Evolutionary conservation across 2,797 vertebrate genomes (phyloP).

Genomic region (Girardinus metallicus): DNA sequence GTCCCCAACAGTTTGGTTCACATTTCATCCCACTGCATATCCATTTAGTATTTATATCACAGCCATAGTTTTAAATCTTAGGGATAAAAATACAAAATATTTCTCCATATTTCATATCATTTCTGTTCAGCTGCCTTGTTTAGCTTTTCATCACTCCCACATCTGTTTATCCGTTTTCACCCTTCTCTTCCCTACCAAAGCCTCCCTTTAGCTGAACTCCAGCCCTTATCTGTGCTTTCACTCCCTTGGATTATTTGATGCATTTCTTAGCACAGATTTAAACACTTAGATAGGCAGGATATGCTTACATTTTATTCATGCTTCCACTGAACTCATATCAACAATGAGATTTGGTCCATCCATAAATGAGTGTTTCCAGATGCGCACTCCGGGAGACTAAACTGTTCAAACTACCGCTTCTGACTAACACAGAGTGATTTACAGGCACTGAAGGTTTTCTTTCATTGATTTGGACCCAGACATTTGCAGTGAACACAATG

Average conservation of each 20-base stretch:
- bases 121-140: slow-evolving; percentile 50
- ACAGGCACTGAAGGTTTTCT: slow-evolving; percentile 34
- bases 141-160: slow-evolving; percentile 54
- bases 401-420: slow-evolving; percentile 9
- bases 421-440: slow-evolving; percentile 2
- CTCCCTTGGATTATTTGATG: slow-evolving; percentile 42
- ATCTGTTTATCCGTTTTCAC: slow-evolving; percentile 56
- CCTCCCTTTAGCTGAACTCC: slow-evolving; percentile 36
- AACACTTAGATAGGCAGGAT: slow-evolving; percentile 17
- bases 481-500: slow-evolving; percentile 50
- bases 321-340: not conserved
- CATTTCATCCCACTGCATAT: slow-evolving; percentile 2
- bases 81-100: not conserved
- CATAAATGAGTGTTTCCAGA: not conserved
- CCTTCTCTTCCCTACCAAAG: slow-evolving; percentile 25
- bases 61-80: slow-evolving; percentile 1
- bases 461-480: slow-evolving; percentile 30
- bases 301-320: slow-evolving; percentile 10
- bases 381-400: not conserved
- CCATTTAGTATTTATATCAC: not conserved
- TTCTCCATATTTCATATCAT: slow-evolving; percentile 1
- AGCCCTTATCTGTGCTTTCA: slow-evolving; percentile 56
- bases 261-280: slow-evolving; percentile 31
- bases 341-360: not conserved
- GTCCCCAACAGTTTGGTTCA: slow-evolving; percentile 60